phyloP scores from a whole-genome alignment of 2,113 vertebrate genomes.

The Xyliphius kryptos region DNA sequence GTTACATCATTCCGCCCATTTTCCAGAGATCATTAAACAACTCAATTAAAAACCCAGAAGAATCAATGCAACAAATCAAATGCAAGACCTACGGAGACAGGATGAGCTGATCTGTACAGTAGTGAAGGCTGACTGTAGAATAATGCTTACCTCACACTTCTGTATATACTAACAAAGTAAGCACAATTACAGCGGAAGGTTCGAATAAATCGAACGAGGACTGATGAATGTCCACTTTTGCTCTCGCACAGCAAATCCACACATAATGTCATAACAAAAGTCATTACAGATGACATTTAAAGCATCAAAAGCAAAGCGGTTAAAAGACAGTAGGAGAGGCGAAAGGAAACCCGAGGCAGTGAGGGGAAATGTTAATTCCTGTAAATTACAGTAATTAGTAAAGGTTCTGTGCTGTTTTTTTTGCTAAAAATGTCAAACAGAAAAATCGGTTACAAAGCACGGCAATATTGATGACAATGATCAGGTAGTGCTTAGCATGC shows the following conservation, averaged over 20 bases:
- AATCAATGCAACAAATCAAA: too few relatives aligned
- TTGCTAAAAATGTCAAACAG: neutral
- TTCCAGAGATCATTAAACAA: too few relatives aligned
- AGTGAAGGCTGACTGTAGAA: too few relatives aligned
- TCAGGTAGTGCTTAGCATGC: too few relatives aligned
- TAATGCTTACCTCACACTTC: neutral
- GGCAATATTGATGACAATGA: neutral
- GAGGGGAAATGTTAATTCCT: slow-evolving; percentile 55
- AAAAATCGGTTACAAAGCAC: neutral
- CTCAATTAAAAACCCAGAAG: too few relatives aligned
- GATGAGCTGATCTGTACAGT: too few relatives aligned
- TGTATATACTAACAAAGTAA: neutral
- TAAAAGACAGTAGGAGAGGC: slow-evolving; percentile 34
- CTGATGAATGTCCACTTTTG: neutral
- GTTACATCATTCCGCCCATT: too few relatives aligned
- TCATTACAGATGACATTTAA: slow-evolving; percentile 1
- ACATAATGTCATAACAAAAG: neutral
- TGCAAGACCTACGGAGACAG: too few relatives aligned
- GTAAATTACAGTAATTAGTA: slow-evolving; percentile 58
- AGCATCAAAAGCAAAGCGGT: neutral
- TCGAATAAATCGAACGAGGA: neutral
- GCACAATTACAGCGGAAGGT: neutral
- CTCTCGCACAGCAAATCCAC: neutral
- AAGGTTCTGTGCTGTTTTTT: slow-evolving; percentile 33
- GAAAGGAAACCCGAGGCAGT: slow-evolving; percentile 27